A percentile compares a stretch with the other conserved stretches of the same genome.
Conservation (phyloP, 2,888 invertebrate species). For the Scelioninae gen. 1 region DNA sequence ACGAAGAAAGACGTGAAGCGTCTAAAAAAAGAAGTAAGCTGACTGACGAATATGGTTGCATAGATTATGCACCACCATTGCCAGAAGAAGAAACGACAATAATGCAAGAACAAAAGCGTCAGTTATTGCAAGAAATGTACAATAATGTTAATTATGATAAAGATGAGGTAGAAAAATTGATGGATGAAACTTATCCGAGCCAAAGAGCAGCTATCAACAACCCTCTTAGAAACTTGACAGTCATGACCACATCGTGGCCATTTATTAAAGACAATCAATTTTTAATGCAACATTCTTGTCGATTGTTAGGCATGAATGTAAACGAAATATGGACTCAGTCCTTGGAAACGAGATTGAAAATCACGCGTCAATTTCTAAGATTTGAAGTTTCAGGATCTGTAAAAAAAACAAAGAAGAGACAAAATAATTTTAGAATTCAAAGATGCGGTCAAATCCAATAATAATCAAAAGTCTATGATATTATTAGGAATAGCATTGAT, state of each 20-base stretch:
- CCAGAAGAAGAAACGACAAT: too few species aligned
- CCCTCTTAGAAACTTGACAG: background rate
- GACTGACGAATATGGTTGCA: too few species aligned
- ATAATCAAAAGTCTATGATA: too few species aligned
- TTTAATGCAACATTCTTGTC: conserved; percentile 43
- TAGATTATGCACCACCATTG: too few species aligned
- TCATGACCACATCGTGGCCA: conserved; percentile 48
- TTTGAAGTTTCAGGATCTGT: background rate
- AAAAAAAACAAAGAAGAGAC: too few species aligned
- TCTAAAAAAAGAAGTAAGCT: background rate
- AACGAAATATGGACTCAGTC: background rate
- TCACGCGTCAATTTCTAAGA: background rate
- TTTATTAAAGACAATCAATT: conserved; percentile 31
- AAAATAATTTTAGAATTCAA: too few species aligned
- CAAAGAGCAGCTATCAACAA: conserved; percentile 38
- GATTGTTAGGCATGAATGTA: conserved; percentile 40
- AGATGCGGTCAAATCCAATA: too few species aligned
- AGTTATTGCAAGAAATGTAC: conserved; percentile 9
- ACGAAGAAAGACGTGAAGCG: too few species aligned
- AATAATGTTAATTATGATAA: background rate
- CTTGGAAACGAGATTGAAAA: conserved; percentile 1
- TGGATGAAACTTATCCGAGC: conserved; percentile 49
- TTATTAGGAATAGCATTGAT: too few species aligned
- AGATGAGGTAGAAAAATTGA: background rate
- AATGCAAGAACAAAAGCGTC: conserved; percentile 38